phyloP scores from a whole-genome alignment of 2,888 invertebrate genomes.

The Cheilosia impressa region DNA sequence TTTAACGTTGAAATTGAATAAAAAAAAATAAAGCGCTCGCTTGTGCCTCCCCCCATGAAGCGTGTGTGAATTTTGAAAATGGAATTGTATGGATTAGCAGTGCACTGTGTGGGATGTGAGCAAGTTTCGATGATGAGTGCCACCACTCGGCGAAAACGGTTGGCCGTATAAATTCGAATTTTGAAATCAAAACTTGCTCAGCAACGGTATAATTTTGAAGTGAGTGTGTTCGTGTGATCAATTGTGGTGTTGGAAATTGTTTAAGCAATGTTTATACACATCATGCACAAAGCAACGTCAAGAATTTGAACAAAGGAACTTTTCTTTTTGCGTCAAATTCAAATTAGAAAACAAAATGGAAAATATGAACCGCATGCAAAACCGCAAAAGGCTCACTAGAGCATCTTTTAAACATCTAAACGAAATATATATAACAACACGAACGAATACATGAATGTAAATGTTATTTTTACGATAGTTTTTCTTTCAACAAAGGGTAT shows the following conservation, averaged over 20 bases:
- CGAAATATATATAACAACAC: conserved; percentile 58
- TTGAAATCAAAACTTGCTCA: conserved; percentile 63
- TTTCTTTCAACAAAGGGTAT: conserved; percentile 43
- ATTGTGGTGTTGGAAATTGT: conserved; percentile 44
- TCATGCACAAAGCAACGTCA: conserved; percentile 68
- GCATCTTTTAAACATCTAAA: conserved; percentile 38
- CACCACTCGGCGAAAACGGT: neutral
- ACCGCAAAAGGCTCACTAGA: conserved; percentile 61
- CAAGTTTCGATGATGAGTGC: conserved; percentile 48
- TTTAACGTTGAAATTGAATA: conserved; percentile 27
- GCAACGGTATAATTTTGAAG: conserved; percentile 20
- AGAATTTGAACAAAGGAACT: conserved; percentile 44
- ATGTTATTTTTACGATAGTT: conserved; percentile 51
- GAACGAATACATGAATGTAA: conserved; percentile 54
- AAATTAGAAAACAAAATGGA: conserved; percentile 12
- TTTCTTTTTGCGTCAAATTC: conserved; percentile 8
- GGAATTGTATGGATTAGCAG: conserved; percentile 33
- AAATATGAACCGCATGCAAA: conserved; percentile 57
- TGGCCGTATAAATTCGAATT: conserved; percentile 14
- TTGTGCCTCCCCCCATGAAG: conserved; percentile 64
- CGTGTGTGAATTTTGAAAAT: conserved; percentile 13
- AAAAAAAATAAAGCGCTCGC: conserved; percentile 51
- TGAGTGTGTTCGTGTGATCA: conserved; percentile 31
- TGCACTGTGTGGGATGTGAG: conserved; percentile 47
- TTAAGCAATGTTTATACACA: conserved; percentile 51